Conservation (phyloP, 2,888 invertebrate genomes). For the Nycteola revayana region DNA sequence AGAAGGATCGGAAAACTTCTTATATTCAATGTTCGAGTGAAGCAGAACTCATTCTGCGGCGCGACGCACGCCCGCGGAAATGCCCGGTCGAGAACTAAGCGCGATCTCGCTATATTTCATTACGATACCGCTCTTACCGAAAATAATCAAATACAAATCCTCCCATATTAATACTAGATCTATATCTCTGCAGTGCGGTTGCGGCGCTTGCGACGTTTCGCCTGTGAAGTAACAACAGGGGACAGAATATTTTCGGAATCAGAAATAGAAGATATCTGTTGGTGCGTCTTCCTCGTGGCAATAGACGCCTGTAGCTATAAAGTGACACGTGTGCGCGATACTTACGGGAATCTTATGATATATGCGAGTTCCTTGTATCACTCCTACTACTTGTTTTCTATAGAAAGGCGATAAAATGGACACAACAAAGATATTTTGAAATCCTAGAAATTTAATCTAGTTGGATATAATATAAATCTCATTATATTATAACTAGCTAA, state of each 20-base stretch:
- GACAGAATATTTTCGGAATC: constrained; percentile 65
- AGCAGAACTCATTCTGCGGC: neutral
- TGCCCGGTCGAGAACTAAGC: constrained; percentile 36
- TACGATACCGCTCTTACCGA: constrained; percentile 15
- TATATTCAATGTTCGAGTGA: no score
- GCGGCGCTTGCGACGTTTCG: constrained; percentile 28
- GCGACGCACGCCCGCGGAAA: constrained; percentile 36
- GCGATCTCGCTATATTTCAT: constrained; percentile 35
- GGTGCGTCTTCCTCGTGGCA: neutral
- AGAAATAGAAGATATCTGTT: constrained; percentile 46
- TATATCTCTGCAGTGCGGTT: constrained; percentile 10
- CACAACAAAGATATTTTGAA: no score
- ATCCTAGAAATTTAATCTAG: no score
- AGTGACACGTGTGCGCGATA: no score
- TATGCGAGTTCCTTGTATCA: no score
- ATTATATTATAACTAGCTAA: no score
- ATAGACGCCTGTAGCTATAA: neutral
- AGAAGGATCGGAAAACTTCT: no score
- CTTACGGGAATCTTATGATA: no score
- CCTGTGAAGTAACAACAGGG: constrained; percentile 41
- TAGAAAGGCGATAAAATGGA: no score
- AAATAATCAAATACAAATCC: no score
- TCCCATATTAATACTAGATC: constrained; percentile 8
- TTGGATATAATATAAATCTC: no score
- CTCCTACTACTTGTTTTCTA: no score